Percentiles rank a stretch among this genome's conserved stretches.
These are phyloP conservation scores for Orussus abietinus DNA, from an alignment of 1,140 invertebrate genomes.

Conservation along the genomic window DNA sequence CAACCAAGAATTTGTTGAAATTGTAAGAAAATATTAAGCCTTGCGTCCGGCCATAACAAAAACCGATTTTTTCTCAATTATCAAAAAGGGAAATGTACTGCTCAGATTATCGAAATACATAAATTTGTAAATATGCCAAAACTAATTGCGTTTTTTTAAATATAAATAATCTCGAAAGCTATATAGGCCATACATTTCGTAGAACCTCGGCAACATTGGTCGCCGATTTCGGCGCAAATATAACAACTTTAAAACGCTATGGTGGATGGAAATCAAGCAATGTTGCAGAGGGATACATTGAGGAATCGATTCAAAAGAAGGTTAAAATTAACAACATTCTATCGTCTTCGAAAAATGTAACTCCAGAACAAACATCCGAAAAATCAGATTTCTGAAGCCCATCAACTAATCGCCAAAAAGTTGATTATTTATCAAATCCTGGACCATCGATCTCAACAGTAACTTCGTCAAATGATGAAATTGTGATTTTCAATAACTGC, in stretches of 20 bases:
- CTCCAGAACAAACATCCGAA: not conserved
- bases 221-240: not conserved
- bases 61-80: too few species aligned
- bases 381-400: not conserved
- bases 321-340: not conserved
- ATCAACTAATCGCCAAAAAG: not conserved
- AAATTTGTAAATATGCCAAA: constrained; percentile 9
- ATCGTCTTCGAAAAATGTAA: too few species aligned
- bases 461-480: constrained; percentile 1
- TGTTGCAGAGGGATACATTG: not conserved
- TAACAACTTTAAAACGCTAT: constrained; percentile 1
- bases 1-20: not conserved
- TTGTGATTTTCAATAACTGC: not conserved
- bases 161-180: constrained; percentile 4
- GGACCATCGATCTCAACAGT: not conserved
- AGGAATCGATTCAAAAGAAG: not conserved
- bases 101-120: constrained; percentile 4
- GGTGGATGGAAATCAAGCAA: not conserved
- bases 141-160: constrained; percentile 6
- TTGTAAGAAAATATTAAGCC: constrained; percentile 5
- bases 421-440: not conserved
- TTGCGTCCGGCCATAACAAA: not conserved
- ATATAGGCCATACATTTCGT: not conserved
- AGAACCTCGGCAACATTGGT: constrained; percentile 2
- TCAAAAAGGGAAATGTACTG: constrained; percentile 6